phyloP scores from a whole-genome alignment of 2,797 vertebrate species.

The Gallinago stenura region DNA sequence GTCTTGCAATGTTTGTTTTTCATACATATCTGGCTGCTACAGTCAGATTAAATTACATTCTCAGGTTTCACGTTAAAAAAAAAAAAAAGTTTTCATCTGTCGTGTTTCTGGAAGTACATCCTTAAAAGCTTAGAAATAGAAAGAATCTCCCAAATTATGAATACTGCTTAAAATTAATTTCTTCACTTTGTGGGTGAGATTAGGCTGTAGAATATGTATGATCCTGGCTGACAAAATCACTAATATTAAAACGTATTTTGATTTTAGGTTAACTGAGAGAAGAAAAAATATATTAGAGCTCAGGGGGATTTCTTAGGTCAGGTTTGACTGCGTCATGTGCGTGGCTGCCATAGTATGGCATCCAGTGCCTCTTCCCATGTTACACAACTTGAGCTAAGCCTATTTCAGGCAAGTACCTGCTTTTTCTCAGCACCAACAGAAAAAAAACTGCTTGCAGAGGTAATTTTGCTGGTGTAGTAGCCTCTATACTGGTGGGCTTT shows the following conservation, averaged over 20 bases:
- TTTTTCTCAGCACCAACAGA: not conserved
- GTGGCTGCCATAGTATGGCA: not conserved
- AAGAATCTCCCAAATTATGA: conserved; percentile 6
- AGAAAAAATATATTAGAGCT: not conserved
- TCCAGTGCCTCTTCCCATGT: not conserved
- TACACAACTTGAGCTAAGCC: not conserved
- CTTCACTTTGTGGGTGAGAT: not conserved
- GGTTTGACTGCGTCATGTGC: not conserved
- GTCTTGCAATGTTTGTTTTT: conserved; percentile 53
- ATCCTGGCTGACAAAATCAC: not conserved
- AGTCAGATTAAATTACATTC: conserved; percentile 46
- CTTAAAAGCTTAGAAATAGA: conserved; percentile 32
- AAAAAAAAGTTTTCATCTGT: conserved; percentile 43
- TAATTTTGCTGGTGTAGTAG: not conserved
- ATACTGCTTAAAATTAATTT: not conserved
- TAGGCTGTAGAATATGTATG: not conserved
- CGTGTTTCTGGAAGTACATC: conserved; percentile 12
- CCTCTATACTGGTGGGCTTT: not conserved
- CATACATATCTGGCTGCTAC: not conserved
- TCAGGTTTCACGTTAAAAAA: conserved; percentile 34
- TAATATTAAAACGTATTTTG: not conserved
- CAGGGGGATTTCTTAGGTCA: not conserved
- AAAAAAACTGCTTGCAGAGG: not conserved
- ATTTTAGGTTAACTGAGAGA: not conserved
- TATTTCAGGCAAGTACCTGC: not conserved